Conservation (phyloP, 2,888 invertebrate species). For the Nymphalis urticae region DNA sequence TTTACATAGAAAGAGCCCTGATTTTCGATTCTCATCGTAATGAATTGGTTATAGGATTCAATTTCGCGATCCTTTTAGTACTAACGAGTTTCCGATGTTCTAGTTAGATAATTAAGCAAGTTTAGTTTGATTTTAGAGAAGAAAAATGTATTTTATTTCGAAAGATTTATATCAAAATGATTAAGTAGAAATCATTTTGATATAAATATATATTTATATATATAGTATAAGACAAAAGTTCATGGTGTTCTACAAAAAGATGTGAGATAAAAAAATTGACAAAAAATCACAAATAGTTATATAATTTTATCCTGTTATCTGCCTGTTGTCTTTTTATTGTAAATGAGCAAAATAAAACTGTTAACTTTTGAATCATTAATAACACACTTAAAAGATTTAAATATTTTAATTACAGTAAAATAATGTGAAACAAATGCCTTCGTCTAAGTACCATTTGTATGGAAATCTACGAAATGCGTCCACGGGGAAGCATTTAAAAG, state of each 20-base stretch:
- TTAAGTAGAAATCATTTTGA: no score
- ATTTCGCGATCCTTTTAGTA: constrained; percentile 30
- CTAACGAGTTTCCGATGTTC: constrained; percentile 42
- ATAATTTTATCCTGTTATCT: no score
- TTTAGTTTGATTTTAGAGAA: not conserved
- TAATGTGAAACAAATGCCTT: constrained; percentile 28
- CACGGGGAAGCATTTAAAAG: constrained; percentile 29
- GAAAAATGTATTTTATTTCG: no score
- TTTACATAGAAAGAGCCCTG: constrained; percentile 57
- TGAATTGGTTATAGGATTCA: constrained; percentile 45
- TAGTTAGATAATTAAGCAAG: constrained; percentile 13
- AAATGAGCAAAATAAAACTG: not conserved
- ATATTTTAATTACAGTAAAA: not conserved
- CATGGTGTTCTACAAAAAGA: no score
- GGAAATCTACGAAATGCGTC: constrained; percentile 31
- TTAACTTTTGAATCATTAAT: not conserved
- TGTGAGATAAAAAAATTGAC: no score
- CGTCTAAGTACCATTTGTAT: constrained; percentile 26
- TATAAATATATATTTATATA: no score
- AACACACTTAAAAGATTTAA: not conserved
- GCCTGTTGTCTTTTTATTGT: no score
- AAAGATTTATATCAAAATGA: no score
- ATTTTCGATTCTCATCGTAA: constrained; percentile 51
- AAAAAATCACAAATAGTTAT: no score
- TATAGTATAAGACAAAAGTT: no score